These are phyloP conservation scores for Mimachlamys varia DNA, from an alignment of 2,888 invertebrate genomes.

Conservation along the genomic window DNA sequence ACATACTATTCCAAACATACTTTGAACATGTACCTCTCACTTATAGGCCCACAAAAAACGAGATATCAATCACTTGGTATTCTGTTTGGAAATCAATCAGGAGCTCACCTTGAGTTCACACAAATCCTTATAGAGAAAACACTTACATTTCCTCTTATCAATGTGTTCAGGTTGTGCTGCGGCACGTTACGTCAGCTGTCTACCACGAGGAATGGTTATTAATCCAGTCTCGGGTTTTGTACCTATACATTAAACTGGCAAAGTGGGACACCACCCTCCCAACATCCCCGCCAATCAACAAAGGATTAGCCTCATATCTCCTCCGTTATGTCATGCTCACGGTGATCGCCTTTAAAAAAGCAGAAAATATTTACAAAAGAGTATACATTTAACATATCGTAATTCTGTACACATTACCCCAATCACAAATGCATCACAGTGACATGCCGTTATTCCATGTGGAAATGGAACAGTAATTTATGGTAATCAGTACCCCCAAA, in stretches of 20 bases:
- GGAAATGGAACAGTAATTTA: neutral
- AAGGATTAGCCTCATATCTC: neutral
- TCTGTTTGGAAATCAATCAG: conserved; percentile 20
- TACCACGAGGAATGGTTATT: neutral
- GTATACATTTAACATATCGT: neutral
- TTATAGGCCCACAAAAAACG: neutral
- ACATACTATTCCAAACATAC: neutral
- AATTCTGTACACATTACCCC: neutral
- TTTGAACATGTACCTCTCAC: neutral
- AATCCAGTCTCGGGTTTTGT: neutral
- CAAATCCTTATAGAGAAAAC: neutral
- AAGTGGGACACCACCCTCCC: conserved; percentile 16
- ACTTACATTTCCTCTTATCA: conserved; percentile 28
- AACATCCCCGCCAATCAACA: conserved; percentile 15
- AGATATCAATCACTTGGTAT: conserved; percentile 26
- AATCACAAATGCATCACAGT: neutral
- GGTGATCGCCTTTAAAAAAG: neutral
- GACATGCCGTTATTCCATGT: neutral
- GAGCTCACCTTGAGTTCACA: conserved; percentile 11
- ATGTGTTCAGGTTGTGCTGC: neutral
- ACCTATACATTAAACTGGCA: neutral
- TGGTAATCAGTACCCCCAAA: neutral
- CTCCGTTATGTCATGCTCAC: conserved; percentile 13
- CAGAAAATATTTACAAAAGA: neutral
- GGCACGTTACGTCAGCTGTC: conserved; percentile 21